Conservation (phyloP, 2,113 vertebrate species). For the Podocnemis expansa region DNA sequence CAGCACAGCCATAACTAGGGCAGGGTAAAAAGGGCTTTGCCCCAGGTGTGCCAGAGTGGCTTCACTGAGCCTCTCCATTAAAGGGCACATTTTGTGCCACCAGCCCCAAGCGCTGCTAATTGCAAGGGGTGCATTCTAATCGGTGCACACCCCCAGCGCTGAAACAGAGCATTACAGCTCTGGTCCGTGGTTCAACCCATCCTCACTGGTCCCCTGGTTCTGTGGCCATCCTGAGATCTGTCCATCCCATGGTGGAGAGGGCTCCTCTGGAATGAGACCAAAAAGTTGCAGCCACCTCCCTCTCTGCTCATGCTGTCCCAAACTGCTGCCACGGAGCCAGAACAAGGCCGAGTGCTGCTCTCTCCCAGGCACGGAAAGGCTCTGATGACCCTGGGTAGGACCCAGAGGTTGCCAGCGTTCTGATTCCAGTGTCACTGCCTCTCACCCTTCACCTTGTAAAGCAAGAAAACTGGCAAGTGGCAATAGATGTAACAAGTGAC, state of each 20-base stretch:
- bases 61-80: too few relatives aligned
- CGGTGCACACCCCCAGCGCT: too few relatives aligned
- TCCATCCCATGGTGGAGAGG: neutral
- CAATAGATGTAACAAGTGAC: neutral
- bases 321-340: fast-evolving
- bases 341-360: neutral
- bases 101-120: too few relatives aligned
- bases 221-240: neutral
- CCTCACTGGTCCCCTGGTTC: neutral
- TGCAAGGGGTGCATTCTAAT: too few relatives aligned
- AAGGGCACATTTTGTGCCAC: too few relatives aligned
- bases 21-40: too few relatives aligned
- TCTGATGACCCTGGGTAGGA: neutral
- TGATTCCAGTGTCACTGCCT: too few relatives aligned
- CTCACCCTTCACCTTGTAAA: too few relatives aligned
- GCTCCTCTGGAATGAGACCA: neutral
- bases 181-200: fast-evolving
- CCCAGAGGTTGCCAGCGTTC: neutral
- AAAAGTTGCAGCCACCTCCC: neutral
- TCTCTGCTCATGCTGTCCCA: neutral
- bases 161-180: too few relatives aligned
- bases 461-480: neutral
- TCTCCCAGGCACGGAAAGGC: neutral
- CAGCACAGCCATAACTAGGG: too few relatives aligned
- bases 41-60: too few relatives aligned